phyloP scores from a whole-genome alignment of 2,113 vertebrate genomes.

The Pachyramphus minor region DNA sequence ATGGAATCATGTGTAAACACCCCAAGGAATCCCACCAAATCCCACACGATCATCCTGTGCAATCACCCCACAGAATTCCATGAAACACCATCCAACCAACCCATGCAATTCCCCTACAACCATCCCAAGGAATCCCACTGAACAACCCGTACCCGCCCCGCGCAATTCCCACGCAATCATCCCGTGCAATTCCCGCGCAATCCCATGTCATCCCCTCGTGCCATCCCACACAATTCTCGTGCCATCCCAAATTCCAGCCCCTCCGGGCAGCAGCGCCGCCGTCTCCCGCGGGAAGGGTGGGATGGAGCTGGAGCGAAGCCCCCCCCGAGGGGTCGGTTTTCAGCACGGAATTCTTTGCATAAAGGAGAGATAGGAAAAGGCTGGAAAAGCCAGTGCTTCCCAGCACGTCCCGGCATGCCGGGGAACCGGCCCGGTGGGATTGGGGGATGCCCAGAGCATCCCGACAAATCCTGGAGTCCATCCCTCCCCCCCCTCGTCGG shows the following conservation, averaged over 20 bases:
- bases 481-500: accelerated
- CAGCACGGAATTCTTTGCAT: neutral
- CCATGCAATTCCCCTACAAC: neutral
- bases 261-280: accelerated
- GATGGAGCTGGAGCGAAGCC: neutral
- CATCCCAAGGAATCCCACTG: neutral
- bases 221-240: neutral
- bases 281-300: accelerated
- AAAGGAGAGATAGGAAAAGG: slow-evolving; percentile 4
- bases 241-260: neutral
- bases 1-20: too few species aligned
- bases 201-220: too few species aligned
- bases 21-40: neutral
- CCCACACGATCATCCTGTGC: neutral
- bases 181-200: too few species aligned
- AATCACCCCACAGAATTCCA: neutral
- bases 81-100: neutral
- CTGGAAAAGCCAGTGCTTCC: neutral
- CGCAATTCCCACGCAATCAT: neutral
- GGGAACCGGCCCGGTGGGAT: neutral
- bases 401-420: neutral
- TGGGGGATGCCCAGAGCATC: neutral
- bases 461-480: accelerated
- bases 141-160: neutral
- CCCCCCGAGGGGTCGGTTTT: neutral